Conservation (phyloP, 2,113 vertebrate species). For the Eulemur rufifrons region DNA sequence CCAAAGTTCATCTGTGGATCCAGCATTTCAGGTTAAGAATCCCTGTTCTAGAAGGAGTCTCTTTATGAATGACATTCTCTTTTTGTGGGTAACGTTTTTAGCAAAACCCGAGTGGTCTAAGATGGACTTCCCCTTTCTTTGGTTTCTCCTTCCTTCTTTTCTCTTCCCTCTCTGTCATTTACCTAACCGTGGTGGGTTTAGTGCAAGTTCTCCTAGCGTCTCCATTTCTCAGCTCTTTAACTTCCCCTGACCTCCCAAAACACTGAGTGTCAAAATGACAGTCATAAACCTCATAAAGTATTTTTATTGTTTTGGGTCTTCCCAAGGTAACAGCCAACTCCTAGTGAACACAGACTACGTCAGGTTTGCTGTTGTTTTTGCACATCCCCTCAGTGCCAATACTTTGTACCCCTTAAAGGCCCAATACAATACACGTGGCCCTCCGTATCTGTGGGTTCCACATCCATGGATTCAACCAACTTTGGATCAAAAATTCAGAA, state of each 20-base stretch:
- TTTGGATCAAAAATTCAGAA: background rate
- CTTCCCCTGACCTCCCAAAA: background rate
- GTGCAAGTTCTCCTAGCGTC: background rate
- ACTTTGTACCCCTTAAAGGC: background rate
- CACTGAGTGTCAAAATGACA: background rate
- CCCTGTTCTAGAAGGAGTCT: background rate
- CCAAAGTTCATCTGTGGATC: background rate
- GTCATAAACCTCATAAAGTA: background rate
- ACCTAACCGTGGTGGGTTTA: background rate
- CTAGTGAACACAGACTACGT: background rate
- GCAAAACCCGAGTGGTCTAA: background rate
- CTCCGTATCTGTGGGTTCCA: background rate
- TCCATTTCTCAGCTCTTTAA: constrained; percentile 4
- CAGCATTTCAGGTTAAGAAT: constrained; percentile 12
- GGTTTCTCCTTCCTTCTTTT: background rate
- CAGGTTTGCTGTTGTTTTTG: background rate
- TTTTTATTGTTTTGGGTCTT: background rate
- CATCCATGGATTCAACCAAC: background rate
- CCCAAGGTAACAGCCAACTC: background rate
- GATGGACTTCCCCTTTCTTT: background rate
- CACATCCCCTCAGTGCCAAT: background rate
- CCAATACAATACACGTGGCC: background rate
- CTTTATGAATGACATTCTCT: background rate
- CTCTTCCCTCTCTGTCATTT: background rate
- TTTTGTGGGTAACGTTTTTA: background rate